phyloP scores from a whole-genome alignment of 2,888 invertebrate species.

The Gibbula magus region DNA sequence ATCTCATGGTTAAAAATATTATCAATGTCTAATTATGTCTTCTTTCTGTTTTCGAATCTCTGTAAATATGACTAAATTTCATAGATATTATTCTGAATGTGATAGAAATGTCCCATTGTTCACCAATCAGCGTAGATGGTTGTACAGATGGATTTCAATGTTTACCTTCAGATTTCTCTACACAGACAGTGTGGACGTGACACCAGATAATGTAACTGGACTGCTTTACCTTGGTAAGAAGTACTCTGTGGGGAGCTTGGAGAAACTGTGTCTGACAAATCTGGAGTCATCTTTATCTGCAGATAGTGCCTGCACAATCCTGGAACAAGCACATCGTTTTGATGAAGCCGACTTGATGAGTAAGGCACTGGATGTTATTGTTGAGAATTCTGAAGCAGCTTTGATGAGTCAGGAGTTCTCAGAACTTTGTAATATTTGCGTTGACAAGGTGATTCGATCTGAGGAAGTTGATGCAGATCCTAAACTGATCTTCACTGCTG shows the following conservation, averaged over 20 bases:
- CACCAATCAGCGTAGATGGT: too few relatives aligned
- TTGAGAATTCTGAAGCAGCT: neutral
- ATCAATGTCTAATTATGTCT: too few relatives aligned
- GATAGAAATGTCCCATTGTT: too few relatives aligned
- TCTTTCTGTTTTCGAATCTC: too few relatives aligned
- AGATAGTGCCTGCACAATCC: neutral
- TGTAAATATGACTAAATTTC: too few relatives aligned
- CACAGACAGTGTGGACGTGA: neutral
- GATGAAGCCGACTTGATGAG: conserved; percentile 2
- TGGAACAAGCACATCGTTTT: neutral
- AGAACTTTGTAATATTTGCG: neutral
- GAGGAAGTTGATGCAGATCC: neutral
- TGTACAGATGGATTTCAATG: neutral
- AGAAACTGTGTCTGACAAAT: neutral
- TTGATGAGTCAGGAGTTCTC: neutral
- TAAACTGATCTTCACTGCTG: neutral
- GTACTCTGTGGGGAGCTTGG: neutral
- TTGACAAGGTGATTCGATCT: neutral
- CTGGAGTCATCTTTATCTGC: neutral
- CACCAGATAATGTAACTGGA: neutral
- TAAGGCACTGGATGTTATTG: neutral
- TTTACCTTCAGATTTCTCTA: neutral
- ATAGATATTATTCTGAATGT: too few relatives aligned
- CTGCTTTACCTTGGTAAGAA: neutral
- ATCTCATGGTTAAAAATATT: too few relatives aligned